Evolutionary conservation across 2,113 vertebrate species (phyloP), one percentile per base, ranked within the genome.

Genomic region (Centrocercus urophasianus): DNA sequence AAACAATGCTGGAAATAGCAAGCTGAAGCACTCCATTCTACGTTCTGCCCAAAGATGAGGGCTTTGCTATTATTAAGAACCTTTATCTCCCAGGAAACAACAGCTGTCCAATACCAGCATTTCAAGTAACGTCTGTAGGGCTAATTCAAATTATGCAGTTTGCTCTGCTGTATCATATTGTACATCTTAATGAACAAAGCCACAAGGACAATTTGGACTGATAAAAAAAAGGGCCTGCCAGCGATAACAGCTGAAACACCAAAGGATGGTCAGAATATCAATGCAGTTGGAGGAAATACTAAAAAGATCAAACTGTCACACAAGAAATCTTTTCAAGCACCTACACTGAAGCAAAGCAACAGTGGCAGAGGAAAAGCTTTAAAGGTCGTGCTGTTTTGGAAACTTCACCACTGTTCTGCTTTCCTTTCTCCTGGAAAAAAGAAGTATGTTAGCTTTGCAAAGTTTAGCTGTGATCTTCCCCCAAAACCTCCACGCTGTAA

Each of bases 181-280:
- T 42, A 61, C 56, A 93, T 95, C 92, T 94, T 97, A 96, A 97
- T 86, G 93, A 97, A 96, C 84, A 91, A 95, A 96, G 94, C 83
- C 85, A 94, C 89, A 91, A 42, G 81, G 96, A 95, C 90, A 96
- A 96, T 64, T 47, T 88, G 70, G 75, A 72, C 65, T 64, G 93
- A 93, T 85, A 84, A 67, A 54, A 50, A 70, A 56, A 70, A 92
- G 72, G 59, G 61, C 60, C 87, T 11, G 59, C 79, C 73, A 65
- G 83, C 1, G 67, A 93, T 89, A 94, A 89, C 8, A 36, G 83
- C 60, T 25, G 50, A 47, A 88, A 75, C 65, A 8, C 76, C 67
- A 13, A 42, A 52, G 84, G 48, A 57, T 2, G 75, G 85, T 18
- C 0, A 8, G 94, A 94, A 95, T 60, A 87, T 43, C 89, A 90